Percentiles rank a stretch among this genome's conserved stretches.
Evolutionary conservation across 2,113 vertebrate species (phyloP).

Genomic region (Pygoscelis antarcticus): DNA sequence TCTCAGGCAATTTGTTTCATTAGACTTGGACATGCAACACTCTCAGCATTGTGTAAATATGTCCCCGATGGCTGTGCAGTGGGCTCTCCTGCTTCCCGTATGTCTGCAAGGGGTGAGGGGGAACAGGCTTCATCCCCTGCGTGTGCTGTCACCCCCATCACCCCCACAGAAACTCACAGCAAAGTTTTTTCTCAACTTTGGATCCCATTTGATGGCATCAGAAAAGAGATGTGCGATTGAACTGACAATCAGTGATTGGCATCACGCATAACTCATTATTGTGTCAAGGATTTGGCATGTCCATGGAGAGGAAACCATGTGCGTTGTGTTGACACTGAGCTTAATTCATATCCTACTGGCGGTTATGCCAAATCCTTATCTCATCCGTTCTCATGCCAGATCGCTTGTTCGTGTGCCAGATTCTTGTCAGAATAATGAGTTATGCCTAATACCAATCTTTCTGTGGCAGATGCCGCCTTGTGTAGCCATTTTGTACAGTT

Average conservation of each 20-base stretch:
- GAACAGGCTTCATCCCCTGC: neutral
- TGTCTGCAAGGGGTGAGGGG: neutral
- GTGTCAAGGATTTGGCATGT: constrained; percentile 56
- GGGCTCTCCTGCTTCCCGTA: neutral
- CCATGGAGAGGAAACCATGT: constrained; percentile 30
- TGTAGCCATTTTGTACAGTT: constrained; percentile 41
- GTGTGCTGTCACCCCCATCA: neutral
- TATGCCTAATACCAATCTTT: constrained; percentile 42
- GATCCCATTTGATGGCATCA: constrained; percentile 16
- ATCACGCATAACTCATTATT: constrained; percentile 34
- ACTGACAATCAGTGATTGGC: constrained; percentile 45
- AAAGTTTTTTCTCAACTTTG: neutral
- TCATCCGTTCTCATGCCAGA: constrained; percentile 3
- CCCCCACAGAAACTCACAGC: neutral
- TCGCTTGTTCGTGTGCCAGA: constrained; percentile 1
- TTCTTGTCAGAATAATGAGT: constrained; percentile 58
- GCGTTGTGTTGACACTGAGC: constrained; percentile 33
- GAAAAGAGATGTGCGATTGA: constrained; percentile 23
- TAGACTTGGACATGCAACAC: neutral
- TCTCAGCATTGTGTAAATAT: neutral
- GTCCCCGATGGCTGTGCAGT: rapidly evolving
- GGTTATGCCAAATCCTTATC: constrained; percentile 50
- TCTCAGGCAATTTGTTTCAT: neutral
- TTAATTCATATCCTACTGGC: constrained; percentile 14
- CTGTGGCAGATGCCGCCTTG: constrained; percentile 42